Evolutionary conservation across 2,797 vertebrate species (phyloP), one percentile per base, ranked within the genome.

Genomic region (Chaunax sp.): DNA sequence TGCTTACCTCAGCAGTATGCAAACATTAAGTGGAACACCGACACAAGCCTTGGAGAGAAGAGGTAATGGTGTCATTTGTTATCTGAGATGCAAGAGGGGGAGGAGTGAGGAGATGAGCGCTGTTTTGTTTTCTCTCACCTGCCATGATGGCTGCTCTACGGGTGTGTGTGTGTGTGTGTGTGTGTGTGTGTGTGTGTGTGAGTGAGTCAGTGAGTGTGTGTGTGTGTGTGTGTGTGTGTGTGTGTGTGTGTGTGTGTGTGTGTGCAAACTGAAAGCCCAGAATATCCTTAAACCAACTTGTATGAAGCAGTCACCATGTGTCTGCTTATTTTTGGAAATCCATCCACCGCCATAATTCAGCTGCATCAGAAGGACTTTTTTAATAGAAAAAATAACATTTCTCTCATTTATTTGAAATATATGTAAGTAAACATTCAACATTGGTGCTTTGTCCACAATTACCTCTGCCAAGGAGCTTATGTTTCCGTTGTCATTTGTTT

Each of bases 1-100:
- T 82, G 85, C 78, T 77, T 81, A 86, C 72, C 83, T 91, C 91
- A 93, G 90, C 92, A 90, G 38, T 77, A 87, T 22, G 16, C 47
- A 44, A 58, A 54, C 80, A 65, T 66, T 83, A 93, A 93, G 82
- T 94, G 89, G 92, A 92, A 76, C 92, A 91, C 55, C 41, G 28
- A 51, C 62, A 23, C 44, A 5, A 80, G 61, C 71, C 69, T 68
- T n/a, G 2, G 69, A 81, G 86, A 80, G 52, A 30, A 65, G 65
- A 73, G 77, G 54, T 87, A 92, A 91, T 88, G 81, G 87, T 73
- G 82, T 90, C 64, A 85, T 93, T 90, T 87, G 74, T 90, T 91
- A 86, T 86, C 46, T 6, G 46, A 41, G 72, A 83, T 70, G 40
- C 10, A 18, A 44, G 72, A 65, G 46, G 60, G 50, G 66, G 80